phyloP scores from a whole-genome alignment of 2,113 vertebrate species.

The Nipponia nippon region DNA sequence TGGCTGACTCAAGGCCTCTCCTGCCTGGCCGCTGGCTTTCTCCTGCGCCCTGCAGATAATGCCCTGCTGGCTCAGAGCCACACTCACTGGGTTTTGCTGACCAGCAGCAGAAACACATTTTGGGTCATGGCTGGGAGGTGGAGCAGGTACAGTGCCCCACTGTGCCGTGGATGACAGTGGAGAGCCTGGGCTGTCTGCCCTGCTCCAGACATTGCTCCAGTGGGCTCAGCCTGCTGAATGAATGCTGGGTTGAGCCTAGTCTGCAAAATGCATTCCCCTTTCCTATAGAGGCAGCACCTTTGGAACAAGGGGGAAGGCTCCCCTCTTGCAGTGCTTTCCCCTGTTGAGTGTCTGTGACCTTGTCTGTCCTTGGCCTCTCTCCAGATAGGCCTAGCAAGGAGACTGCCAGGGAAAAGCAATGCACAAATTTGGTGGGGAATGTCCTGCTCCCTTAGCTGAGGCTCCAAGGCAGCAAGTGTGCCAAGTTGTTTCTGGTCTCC shows the following conservation, averaged over 20 bases:
- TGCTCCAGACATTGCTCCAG: fast-evolving
- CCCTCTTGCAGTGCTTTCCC: neutral
- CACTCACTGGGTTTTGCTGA: neutral
- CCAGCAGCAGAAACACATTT: neutral
- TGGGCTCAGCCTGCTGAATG: neutral
- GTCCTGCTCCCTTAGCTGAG: neutral
- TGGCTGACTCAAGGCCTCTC: neutral
- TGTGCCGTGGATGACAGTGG: neutral
- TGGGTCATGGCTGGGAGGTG: neutral
- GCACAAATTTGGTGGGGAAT: neutral
- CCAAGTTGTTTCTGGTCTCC: neutral
- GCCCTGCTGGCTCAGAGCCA: neutral
- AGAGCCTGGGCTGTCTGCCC: neutral
- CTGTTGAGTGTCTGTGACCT: neutral
- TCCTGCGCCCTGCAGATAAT: neutral
- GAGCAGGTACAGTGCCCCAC: neutral
- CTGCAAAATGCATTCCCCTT: neutral
- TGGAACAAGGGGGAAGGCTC: neutral
- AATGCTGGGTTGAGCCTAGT: neutral
- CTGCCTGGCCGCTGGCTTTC: neutral
- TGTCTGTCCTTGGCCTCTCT: neutral
- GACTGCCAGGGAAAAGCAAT: neutral
- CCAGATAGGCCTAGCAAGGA: neutral
- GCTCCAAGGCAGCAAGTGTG: neutral
- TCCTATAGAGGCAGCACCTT: neutral